A percentile compares a stretch with the other conserved stretches of the same genome.
phyloP scores from a whole-genome alignment of 2,113 vertebrate species.

The Nipponia nippon region DNA sequence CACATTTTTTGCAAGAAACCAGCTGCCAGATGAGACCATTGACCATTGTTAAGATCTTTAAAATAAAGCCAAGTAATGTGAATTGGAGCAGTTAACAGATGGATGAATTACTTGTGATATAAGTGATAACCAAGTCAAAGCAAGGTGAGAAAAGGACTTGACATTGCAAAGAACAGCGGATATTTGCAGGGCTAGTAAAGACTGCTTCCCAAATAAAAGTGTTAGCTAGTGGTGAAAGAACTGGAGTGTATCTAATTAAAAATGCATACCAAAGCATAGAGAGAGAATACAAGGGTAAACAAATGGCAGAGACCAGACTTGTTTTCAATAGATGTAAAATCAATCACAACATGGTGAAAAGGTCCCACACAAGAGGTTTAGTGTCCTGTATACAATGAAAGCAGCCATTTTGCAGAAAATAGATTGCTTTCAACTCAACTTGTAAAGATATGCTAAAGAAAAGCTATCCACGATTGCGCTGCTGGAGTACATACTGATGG shows the following conservation, averaged over 20 bases:
- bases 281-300: slow-evolving; percentile 67
- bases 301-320: slow-evolving; percentile 68
- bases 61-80: slow-evolving; percentile 71
- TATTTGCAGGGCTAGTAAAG: slow-evolving; percentile 69
- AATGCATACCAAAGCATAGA: slow-evolving; percentile 64
- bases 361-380: slow-evolving; percentile 47
- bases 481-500: background rate
- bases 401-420: slow-evolving; percentile 59
- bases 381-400: slow-evolving; percentile 60
- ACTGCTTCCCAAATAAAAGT: slow-evolving; percentile 69
- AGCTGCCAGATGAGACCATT: slow-evolving; percentile 70
- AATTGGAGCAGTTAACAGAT: slow-evolving; percentile 68
- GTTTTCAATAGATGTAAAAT: slow-evolving; percentile 65
- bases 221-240: slow-evolving; percentile 67
- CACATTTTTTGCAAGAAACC: slow-evolving; percentile 69
- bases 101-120: slow-evolving; percentile 70
- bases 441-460: slow-evolving; percentile 2
- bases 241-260: slow-evolving; percentile 65
- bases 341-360: slow-evolving; percentile 67
- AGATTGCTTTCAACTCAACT: slow-evolving; percentile 8
- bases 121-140: slow-evolving; percentile 71
- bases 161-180: slow-evolving; percentile 68
- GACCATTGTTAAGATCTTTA: slow-evolving; percentile 70
- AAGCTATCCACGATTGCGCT: background rate
- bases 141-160: slow-evolving; percentile 71